Base-by-base conservation (phyloP, 2,888 invertebrate species). In the Eurytoma adleriae region DNA sequence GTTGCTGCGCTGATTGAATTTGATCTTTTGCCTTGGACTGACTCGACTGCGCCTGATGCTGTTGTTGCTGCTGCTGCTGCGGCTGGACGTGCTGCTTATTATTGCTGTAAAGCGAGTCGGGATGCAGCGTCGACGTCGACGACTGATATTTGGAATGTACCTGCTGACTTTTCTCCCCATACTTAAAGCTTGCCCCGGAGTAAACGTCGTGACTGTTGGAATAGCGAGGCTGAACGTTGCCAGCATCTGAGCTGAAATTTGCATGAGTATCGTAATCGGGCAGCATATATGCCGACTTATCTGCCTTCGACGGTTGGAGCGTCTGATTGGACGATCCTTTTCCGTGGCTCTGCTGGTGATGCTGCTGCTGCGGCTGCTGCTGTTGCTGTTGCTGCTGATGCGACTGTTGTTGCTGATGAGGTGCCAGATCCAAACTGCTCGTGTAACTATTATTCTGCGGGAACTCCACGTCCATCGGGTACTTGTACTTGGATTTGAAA, bases 231-330 rank as follows among this genome's bases (percentile, higher is more conserved):
- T 87, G 85, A 0, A 83, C 79, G 50, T 85, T 86, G 12, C 81
- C 83, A 0, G 85, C 78, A 2, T 86, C 82, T 0, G 89, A 69
- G 48, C 88, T 89, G 52, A 89, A 91, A 3, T 86, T 86, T 3
- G 86, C 27, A 56, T 88, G 88, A 4, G 87, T 72, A n/a, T 79
- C 66, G 54, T 89, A 91, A 48, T 85, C 87, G 0, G 89, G 82
- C 75, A 89, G 86, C 56, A 87, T 83, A 66, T 90, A 90, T 52
- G 85, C 84, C 0, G 88, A 64, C 56, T 90, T 90, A 10, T 89
- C 89, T 0, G 86, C 78, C 74, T 83, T 83, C 2, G 64, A 18
- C 40, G 80, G 5, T 30, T 78, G 78, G 30, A 62, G 70, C 1
- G 70, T 18, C 20, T 74, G 77, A 40, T 59, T 75, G 0, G 79